Conservation (phyloP, 2,797 vertebrate species). For the Balearica regulorum region DNA sequence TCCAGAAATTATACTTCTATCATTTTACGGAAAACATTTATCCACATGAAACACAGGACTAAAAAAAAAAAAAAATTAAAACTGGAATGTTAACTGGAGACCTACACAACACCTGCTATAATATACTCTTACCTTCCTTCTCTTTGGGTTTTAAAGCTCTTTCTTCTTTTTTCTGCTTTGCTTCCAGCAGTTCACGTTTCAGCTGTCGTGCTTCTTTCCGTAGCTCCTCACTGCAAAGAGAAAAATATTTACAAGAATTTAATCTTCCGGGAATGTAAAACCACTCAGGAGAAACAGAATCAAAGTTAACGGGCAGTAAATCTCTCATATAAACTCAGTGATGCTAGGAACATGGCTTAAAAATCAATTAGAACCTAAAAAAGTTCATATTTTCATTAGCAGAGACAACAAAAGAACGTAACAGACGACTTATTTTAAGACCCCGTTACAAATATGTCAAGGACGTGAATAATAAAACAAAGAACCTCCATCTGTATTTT, state of each 20-base stretch:
- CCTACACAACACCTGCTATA: not conserved
- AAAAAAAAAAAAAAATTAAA: not conserved
- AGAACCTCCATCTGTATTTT: not conserved
- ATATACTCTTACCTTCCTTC: conserved; percentile 79
- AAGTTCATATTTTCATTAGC: not conserved
- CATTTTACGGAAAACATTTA: not conserved
- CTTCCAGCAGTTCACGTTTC: conserved; percentile 91
- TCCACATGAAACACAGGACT: not conserved
- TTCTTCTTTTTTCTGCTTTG: conserved; percentile 88
- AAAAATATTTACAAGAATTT: conserved; percentile 39
- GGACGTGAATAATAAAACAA: not conserved
- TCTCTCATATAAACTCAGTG: conserved; percentile 17
- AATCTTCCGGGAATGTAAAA: conserved; percentile 22
- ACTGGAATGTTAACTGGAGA: not conserved
- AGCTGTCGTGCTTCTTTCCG: conserved; percentile 90
- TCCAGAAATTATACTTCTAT: not conserved
- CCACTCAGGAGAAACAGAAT: conserved; percentile 26
- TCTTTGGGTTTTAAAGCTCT: conserved; percentile 71
- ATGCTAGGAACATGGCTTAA: conserved; percentile 5
- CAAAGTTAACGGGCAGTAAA: conserved; percentile 19
- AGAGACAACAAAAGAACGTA: not conserved
- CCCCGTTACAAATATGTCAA: not conserved
- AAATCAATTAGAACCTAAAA: not conserved
- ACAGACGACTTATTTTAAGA: not conserved
- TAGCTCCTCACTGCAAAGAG: conserved; percentile 86